These are phyloP conservation scores for Drosophila meridionalis DNA, from an alignment of 2,888 invertebrate species.

Conservation along the genomic window DNA sequence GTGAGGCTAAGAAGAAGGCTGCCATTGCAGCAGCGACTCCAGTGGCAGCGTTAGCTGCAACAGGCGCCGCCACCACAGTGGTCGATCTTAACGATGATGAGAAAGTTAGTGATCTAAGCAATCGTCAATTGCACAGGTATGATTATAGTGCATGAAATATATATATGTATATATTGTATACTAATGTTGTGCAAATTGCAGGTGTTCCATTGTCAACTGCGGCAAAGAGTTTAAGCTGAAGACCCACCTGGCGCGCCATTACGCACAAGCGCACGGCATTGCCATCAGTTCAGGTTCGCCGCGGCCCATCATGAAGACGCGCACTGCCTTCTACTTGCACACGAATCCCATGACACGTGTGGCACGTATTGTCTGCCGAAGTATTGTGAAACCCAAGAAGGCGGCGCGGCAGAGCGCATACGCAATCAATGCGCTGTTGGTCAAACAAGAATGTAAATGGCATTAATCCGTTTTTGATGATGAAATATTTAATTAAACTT, in stretches of 20 bases:
- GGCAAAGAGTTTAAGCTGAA: slow-evolving; percentile 98
- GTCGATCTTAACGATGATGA: slow-evolving; percentile 85
- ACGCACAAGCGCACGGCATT: slow-evolving; percentile 93
- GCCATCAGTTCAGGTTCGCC: slow-evolving; percentile 91
- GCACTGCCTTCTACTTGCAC: slow-evolving; percentile 97
- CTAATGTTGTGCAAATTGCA: slow-evolving; percentile 83
- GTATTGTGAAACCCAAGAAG: slow-evolving; percentile 92
- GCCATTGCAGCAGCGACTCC: slow-evolving; percentile 39
- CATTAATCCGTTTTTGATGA: background rate
- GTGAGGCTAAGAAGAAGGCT: slow-evolving; percentile 85
- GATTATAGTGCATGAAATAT: background rate
- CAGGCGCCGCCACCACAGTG: slow-evolving; percentile 53
- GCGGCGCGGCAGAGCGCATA: slow-evolving; percentile 95
- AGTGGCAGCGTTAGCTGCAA: slow-evolving; percentile 45
- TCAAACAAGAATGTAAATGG: slow-evolving; percentile 94
- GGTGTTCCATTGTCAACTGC: slow-evolving; percentile 96
- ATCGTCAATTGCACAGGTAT: slow-evolving; percentile 84
- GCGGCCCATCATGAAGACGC: slow-evolving; percentile 98
- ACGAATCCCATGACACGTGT: slow-evolving; percentile 96
- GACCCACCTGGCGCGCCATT: slow-evolving; percentile 96
- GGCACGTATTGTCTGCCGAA: slow-evolving; percentile 93
- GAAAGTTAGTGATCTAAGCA: slow-evolving; percentile 85
- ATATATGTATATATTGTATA: background rate
- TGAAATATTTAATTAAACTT: background rate
- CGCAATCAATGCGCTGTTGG: slow-evolving; percentile 91